Base-by-base conservation (phyloP, 1,140 invertebrate species). In the Cheumatopsyche charites region DNA sequence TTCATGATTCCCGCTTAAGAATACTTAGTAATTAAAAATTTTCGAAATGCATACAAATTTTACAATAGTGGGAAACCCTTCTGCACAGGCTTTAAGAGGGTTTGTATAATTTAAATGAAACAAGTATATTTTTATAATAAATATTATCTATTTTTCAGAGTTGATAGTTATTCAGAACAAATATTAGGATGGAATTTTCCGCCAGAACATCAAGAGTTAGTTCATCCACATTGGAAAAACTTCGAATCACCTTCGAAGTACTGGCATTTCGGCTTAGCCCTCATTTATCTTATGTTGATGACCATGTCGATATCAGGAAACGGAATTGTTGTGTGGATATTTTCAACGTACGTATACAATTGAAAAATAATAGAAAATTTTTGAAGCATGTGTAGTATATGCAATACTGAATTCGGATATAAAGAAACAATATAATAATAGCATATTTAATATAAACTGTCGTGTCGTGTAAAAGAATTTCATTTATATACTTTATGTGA, bases 241-340 rank as follows among this genome's bases (percentile, higher is more conserved):
- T 93, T 88, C 77, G 83, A 87, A 0, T 87, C 89, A 0, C 89
- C 90, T 2, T 88, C 86, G 74, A 91, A 90, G 74, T 88, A 88
- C 76, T 89, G 88, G 84, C 91, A 93, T 76, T 89, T 90, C 68
- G 82, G 88, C n/a, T 79, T 94, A 1, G 92, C 91, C 2, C 83
- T 93, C 62, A 85, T 89, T 77, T 94, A 90, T 79, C 86, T 89
- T 17, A 82, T 89, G 65, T 86, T 94, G 1, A 89, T 92, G 81
- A 76, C 88, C 0, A 83, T 87, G 1, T 92, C 90, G 1, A 21
- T 89, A 0, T 80, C 88, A n/a, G 93, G 93, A 0, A 94, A 94
- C 79, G 89, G 90, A 11, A 87, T 92, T 62, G 93, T 94, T 58
- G 86, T 94, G 69, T 94, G 90, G 87, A 91, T 94, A 77, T 94